Evolutionary conservation across 1,140 invertebrate species (phyloP), one percentile per base, ranked within the genome.

Genomic region (Formica exsecta): DNA sequence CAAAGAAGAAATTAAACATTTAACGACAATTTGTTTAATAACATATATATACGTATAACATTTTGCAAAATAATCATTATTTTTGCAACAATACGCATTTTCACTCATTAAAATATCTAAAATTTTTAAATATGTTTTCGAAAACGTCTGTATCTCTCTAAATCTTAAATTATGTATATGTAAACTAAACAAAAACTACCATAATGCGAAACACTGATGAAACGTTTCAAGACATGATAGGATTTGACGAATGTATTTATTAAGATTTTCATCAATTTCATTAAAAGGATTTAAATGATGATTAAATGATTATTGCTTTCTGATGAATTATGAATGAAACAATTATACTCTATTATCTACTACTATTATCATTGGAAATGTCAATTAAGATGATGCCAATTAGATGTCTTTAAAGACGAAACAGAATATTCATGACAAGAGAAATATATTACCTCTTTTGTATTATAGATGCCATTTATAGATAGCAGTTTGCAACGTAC

Each of bases 401-500:
- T 22, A 66, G 16, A 74, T 48, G 36, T 44, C 19, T 13, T 22
- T 32, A 11, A 74, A 83, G 25, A 62, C 62, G 16, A 36, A 83
- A 74, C 36, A 32, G 36, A 61, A 73, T 83, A 74, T 61, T 25
- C 8, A 25, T 74, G 25, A 22, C 68, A 44, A 13, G 22, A 59
- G 22, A 41, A 73, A 83, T 48, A 19, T 51, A 83, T 62, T 61
- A n/a, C 19, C 38, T 73, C 32, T 41, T 48, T 13, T 25, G 22
- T 44, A 71, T 44, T 61, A 81, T n/a, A 81, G 25, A 73, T 81
- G 57, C n/a, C 22, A 57, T 80, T 70, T 70, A 25, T 57, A 59
- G 32, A 80, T 74, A 48, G 6, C 29, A 57, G 22, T 48, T 44
- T 41, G 13, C 25, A 83, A 36, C 25, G 44, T 32, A 54, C 22